Evolutionary conservation across 2,113 vertebrate species (phyloP).

Genomic region (Sphaerodactylus townsendi): DNA sequence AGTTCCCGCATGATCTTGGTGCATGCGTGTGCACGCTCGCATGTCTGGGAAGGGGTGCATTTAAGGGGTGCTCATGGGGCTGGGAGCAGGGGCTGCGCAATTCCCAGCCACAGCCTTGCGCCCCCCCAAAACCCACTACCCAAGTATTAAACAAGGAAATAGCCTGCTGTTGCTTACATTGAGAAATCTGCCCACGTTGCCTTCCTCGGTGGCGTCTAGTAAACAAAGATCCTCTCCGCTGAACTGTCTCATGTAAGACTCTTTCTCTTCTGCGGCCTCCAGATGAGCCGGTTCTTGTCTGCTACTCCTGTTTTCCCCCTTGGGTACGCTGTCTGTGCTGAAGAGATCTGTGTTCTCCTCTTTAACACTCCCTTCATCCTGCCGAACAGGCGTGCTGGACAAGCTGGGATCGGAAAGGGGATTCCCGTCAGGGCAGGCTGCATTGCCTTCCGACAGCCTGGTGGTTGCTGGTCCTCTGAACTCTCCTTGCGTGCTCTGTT

Average conservation of each 20-base stretch:
- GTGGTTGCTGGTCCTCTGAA: not conserved
- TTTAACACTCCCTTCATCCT: not conserved
- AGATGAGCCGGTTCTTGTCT: slow-evolving; percentile 29
- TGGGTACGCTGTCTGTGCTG: slow-evolving; percentile 28
- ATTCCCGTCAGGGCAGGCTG: slow-evolving; percentile 41
- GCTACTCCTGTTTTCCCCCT: slow-evolving; percentile 29
- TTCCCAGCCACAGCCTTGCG: too few relatives aligned
- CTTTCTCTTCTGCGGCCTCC: slow-evolving; percentile 25
- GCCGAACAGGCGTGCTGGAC: slow-evolving; percentile 20
- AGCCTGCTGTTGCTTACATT: slow-evolving; percentile 80
- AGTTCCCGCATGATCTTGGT: too few relatives aligned
- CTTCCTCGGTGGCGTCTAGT: slow-evolving; percentile 90
- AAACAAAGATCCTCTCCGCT: slow-evolving; percentile 66
- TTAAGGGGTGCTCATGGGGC: too few relatives aligned
- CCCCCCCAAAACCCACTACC: not conserved
- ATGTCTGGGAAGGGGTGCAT: too few relatives aligned
- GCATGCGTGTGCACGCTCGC: too few relatives aligned
- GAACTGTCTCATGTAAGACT: slow-evolving; percentile 2
- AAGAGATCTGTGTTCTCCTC: not conserved
- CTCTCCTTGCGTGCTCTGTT: slow-evolving; percentile 32
- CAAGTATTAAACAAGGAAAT: not conserved
- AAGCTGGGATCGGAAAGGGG: slow-evolving; percentile 10
- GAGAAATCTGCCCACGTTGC: slow-evolving; percentile 92
- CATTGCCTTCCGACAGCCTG: slow-evolving; percentile 26
- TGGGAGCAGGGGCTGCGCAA: not conserved